phyloP scores from a whole-genome alignment of 2,113 vertebrate species.

The Parus major region DNA sequence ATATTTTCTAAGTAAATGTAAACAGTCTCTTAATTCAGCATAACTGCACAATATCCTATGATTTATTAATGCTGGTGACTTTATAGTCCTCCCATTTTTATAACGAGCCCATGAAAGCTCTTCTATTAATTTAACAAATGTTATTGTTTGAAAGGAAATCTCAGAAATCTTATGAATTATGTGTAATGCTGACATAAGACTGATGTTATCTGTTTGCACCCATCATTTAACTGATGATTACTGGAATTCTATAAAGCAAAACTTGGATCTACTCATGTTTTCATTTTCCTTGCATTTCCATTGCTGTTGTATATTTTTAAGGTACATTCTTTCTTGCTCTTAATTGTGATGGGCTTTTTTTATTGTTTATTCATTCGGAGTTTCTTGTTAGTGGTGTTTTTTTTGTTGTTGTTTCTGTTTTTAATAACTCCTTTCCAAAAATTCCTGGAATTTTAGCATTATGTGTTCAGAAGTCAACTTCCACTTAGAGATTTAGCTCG shows the following conservation, averaged over 20 bases:
- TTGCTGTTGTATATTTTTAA: background rate
- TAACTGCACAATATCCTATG: background rate
- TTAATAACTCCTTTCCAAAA: background rate
- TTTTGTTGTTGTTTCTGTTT: background rate
- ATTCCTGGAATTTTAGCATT: background rate
- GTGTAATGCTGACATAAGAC: background rate
- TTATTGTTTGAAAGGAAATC: background rate
- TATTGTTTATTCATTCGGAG: fast-evolving
- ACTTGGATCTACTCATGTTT: background rate
- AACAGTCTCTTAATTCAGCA: background rate
- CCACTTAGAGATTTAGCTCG: background rate
- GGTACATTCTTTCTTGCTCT: background rate
- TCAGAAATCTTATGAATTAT: background rate
- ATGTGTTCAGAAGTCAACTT: background rate
- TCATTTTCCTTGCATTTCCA: background rate
- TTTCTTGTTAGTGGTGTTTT: background rate
- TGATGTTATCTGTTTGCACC: background rate
- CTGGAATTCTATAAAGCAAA: background rate
- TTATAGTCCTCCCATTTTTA: background rate
- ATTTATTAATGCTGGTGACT: background rate
- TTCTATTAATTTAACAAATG: background rate
- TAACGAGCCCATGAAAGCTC: background rate
- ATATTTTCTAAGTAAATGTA: background rate
- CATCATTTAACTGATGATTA: background rate
- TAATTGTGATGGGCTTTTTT: background rate